Conservation (phyloP, 2,113 vertebrate species). For the Tupaia tana region DNA sequence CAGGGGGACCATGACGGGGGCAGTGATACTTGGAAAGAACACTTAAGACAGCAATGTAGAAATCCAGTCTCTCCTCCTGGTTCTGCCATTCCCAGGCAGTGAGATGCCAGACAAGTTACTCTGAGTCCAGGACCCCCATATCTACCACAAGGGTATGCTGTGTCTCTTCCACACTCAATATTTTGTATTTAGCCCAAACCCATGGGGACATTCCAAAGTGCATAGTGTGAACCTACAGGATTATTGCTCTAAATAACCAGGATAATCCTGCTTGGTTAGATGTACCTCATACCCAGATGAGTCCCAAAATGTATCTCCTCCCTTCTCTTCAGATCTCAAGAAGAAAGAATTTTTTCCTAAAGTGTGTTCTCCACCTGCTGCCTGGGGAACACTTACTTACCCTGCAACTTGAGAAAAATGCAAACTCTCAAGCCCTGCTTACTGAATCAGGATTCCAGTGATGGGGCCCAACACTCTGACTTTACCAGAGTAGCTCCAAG, state of each 20-base stretch:
- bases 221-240: neutral
- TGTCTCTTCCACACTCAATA: neutral
- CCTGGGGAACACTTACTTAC: neutral
- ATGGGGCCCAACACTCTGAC: no score
- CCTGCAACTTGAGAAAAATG: neutral
- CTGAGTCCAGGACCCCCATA: neutral
- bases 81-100: neutral
- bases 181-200: neutral
- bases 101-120: neutral
- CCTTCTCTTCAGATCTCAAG: neutral
- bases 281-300: neutral
- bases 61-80: neutral
- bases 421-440: neutral
- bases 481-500: neutral
- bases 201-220: neutral
- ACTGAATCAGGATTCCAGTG: neutral
- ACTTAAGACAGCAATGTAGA: neutral
- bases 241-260: neutral
- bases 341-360: conserved; percentile 1
- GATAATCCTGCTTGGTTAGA: neutral
- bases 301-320: neutral
- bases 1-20: neutral
- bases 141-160: neutral
- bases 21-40: neutral
- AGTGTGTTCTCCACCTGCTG: neutral